Evolutionary conservation across 1,140 invertebrate species (phyloP).

Genomic region (Mylabris phalerata): DNA sequence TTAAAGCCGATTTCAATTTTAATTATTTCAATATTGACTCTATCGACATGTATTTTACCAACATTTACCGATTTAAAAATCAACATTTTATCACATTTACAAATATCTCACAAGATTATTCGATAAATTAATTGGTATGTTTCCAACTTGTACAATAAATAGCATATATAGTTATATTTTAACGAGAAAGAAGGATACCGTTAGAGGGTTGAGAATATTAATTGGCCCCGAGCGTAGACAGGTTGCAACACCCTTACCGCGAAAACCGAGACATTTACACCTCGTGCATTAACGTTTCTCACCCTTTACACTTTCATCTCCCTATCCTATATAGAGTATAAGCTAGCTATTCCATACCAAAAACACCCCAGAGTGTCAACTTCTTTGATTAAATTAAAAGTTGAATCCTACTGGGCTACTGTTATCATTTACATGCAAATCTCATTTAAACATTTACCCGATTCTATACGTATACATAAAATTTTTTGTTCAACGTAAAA

Average conservation of each 20-base stretch:
- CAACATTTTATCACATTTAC: no score
- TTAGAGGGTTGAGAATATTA: slow-evolving; percentile 33
- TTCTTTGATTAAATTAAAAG: slow-evolving; percentile 46
- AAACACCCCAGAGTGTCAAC: slow-evolving; percentile 40
- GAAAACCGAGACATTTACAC: slow-evolving; percentile 40
- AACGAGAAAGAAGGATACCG: no score
- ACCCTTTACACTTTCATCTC: slow-evolving; percentile 21
- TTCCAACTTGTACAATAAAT: no score
- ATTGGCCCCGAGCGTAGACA: slow-evolving; percentile 33
- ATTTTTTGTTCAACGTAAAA: no score
- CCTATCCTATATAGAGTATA: slow-evolving; percentile 3
- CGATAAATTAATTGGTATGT: no score
- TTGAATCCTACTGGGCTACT: slow-evolving; percentile 29
- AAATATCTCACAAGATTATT: no score
- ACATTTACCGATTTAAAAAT: no score
- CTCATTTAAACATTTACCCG: slow-evolving; percentile 39
- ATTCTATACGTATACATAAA: neutral
- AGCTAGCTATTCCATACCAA: slow-evolving; percentile 25
- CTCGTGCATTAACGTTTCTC: slow-evolving; percentile 34
- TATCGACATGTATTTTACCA: no score
- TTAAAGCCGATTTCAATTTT: no score
- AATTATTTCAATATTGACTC: no score
- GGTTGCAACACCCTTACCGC: slow-evolving; percentile 29
- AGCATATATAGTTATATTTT: no score
- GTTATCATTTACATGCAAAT: slow-evolving; percentile 43